phyloP scores from a whole-genome alignment of 2,888 invertebrate species.

The Drosophila paramelanica region DNA sequence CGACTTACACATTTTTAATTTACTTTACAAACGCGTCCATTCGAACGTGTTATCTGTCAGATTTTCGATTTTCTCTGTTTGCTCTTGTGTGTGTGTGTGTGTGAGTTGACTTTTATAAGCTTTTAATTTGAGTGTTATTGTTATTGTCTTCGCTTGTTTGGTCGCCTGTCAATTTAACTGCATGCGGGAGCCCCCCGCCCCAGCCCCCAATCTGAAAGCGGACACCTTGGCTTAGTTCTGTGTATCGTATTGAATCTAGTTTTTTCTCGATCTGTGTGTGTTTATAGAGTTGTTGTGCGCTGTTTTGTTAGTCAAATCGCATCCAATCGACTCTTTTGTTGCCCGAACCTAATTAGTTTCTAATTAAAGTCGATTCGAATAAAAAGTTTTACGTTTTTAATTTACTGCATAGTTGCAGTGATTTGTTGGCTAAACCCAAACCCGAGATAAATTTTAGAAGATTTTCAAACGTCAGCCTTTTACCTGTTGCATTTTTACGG shows the following conservation, averaged over 20 bases:
- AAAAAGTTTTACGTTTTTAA: conserved; percentile 35
- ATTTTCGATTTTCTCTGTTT: conserved; percentile 60
- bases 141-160: conserved; percentile 57
- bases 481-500: conserved; percentile 2
- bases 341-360: conserved; percentile 68
- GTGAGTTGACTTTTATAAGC: conserved; percentile 74
- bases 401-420: conserved; percentile 13
- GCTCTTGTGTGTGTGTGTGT: conserved; percentile 19
- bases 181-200: conserved; percentile 47
- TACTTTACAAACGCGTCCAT: conserved; percentile 44
- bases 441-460: background rate
- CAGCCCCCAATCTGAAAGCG: conserved; percentile 48
- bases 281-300: conserved; percentile 51
- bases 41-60: conserved; percentile 61
- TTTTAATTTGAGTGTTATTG: conserved; percentile 81
- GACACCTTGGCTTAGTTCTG: conserved; percentile 59
- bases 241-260: conserved; percentile 2
- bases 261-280: conserved; percentile 1
- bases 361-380: conserved; percentile 65
- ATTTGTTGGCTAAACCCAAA: conserved; percentile 21
- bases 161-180: conserved; percentile 52
- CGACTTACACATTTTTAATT: conserved; percentile 58
- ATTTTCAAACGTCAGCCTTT: background rate
- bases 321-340: conserved; percentile 42
- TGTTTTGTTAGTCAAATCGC: conserved; percentile 66